Percentiles rank a stretch among this genome's conserved stretches.
phyloP scores from a whole-genome alignment of 2,888 invertebrate species.

The Allacma fusca region DNA sequence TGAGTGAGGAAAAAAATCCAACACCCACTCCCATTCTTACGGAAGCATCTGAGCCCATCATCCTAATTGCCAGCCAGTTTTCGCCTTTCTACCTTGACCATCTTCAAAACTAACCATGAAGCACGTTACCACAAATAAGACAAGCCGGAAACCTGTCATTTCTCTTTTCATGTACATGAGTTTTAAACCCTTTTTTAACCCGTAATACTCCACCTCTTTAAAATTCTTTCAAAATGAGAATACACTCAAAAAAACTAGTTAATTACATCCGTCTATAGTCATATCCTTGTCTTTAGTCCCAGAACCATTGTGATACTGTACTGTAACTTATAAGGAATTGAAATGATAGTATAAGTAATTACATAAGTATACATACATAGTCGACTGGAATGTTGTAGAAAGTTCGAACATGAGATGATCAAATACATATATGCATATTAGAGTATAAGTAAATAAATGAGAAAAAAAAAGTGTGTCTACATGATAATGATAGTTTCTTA shows the following conservation, averaged over 20 bases:
- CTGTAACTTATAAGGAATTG: no score
- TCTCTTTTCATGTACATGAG: no score
- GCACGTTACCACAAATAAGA: background rate
- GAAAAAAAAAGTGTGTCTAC: no score
- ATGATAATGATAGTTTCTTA: no score
- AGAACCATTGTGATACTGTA: no score
- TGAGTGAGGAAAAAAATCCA: conserved; percentile 6
- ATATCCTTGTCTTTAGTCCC: no score
- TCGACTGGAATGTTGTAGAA: no score
- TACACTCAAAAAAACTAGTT: background rate
- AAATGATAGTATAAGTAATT: no score
- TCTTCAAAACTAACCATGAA: background rate
- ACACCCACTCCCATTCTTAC: conserved; percentile 1
- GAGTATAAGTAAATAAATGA: no score
- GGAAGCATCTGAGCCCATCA: conserved; percentile 3
- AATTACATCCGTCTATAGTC: background rate
- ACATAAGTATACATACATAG: no score
- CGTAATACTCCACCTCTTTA: background rate
- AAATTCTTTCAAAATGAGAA: background rate
- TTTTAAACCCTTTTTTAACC: background rate
- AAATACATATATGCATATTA: no score
- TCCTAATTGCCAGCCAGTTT: conserved; percentile 26
- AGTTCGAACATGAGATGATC: no score
- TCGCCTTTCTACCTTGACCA: conserved; percentile 14
- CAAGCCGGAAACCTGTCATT: conserved; percentile 1